Evolutionary conservation across 30 jellyfish, hydroid and myxozoan species (phyloP).

Genomic region (Hydractinia symbiolongicarpus): DNA sequence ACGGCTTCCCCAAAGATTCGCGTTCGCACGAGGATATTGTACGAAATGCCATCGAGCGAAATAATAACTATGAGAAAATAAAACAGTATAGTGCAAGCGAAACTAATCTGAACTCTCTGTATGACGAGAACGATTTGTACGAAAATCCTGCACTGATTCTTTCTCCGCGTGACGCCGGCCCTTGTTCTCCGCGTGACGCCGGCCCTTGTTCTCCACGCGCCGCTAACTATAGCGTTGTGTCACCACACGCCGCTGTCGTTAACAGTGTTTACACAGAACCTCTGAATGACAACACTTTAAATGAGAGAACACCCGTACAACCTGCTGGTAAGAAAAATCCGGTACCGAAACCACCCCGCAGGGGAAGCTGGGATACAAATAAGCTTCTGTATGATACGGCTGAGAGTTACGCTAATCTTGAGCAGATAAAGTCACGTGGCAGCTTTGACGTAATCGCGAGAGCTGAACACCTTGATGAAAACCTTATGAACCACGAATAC

Average conservation of each 20-base stretch:
- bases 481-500: neutral
- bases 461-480: neutral
- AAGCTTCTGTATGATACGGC: neutral
- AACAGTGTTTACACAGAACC: neutral
- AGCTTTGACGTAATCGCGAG: neutral
- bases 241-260: neutral
- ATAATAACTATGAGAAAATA: neutral
- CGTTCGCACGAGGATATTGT: constrained; percentile 13
- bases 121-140: too few species aligned
- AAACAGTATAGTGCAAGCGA: neutral
- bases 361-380: neutral
- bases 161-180: too few species aligned
- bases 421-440: neutral
- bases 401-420: constrained; percentile 2
- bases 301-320: neutral
- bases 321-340: constrained; percentile 21
- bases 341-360: constrained; percentile 43
- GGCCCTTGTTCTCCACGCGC: neutral
- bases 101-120: neutral
- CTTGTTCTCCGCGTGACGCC: too few species aligned
- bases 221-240: neutral
- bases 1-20: constrained; percentile 5
- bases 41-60: neutral
- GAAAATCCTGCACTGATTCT: too few species aligned
- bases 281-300: neutral